These are phyloP conservation scores for Tragelaphus strepsiceros DNA, from an alignment of 2,113 vertebrate genomes.

Conservation along the genomic window DNA sequence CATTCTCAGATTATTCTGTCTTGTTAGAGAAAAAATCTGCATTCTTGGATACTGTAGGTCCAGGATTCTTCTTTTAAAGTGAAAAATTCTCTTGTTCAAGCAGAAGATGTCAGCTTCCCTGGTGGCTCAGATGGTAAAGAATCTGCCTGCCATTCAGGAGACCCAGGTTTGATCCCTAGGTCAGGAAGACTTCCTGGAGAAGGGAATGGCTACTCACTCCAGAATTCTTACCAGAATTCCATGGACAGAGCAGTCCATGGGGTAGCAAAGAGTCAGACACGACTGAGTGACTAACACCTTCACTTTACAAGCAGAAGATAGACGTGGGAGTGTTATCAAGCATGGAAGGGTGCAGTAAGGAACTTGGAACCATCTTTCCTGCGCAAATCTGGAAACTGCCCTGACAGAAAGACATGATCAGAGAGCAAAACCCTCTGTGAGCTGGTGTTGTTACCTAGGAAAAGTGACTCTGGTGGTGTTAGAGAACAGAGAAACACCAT, in stretches of 20 bases:
- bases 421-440: not conserved
- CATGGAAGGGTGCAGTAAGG: not conserved
- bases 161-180: not conserved
- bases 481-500: not conserved
- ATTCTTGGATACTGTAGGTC: slow-evolving; percentile 4
- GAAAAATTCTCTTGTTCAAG: not conserved
- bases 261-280: not conserved
- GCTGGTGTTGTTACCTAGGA: not conserved
- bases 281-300: not conserved
- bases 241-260: not conserved
- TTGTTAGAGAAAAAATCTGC: slow-evolving; percentile 41
- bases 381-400: no score
- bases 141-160: not conserved
- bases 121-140: not conserved
- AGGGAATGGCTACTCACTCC: not conserved
- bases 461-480: not conserved
- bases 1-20: slow-evolving; percentile 16
- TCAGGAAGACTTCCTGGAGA: not conserved
- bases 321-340: not conserved
- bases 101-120: not conserved
- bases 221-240: not conserved
- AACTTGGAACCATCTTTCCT: not conserved
- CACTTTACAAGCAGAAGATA: not conserved
- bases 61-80: not conserved
- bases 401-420: not conserved